These are phyloP conservation scores for Tangara arthus DNA, from an alignment of 2,797 vertebrate species.

Conservation along the genomic window DNA sequence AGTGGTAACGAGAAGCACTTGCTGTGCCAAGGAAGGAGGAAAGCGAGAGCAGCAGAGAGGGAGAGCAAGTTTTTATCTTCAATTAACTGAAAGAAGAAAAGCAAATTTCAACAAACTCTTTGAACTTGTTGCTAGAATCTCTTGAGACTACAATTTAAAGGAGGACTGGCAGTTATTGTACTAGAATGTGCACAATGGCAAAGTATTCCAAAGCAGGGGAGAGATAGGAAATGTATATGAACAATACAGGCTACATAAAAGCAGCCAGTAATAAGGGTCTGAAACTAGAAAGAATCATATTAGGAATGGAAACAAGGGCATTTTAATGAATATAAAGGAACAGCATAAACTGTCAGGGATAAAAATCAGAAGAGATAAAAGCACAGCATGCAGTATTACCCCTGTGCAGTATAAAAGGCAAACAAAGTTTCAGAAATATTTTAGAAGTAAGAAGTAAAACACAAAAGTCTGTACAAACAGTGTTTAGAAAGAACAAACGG, in stretches of 20 bases:
- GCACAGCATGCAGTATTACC: conserved; percentile 53
- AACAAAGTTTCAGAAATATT: conserved; percentile 58
- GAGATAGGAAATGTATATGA: conserved; percentile 18
- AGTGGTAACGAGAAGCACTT: conserved; percentile 51
- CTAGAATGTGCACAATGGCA: background rate
- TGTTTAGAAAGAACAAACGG: conserved; percentile 4
- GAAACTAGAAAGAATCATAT: conserved; percentile 48
- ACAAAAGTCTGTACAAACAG: background rate
- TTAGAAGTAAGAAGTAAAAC: conserved; percentile 40
- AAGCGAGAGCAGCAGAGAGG: background rate
- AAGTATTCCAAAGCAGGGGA: background rate
- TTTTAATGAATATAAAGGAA: conserved; percentile 62
- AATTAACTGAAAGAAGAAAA: conserved; percentile 45
- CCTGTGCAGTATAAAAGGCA: conserved; percentile 54
- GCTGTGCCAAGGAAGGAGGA: conserved; percentile 38
- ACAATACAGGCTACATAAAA: conserved; percentile 32
- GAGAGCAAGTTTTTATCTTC: conserved; percentile 44
- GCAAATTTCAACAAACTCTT: conserved; percentile 53
- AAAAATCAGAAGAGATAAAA: conserved; percentile 60
- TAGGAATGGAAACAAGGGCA: conserved; percentile 55
- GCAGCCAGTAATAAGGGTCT: conserved; percentile 50
- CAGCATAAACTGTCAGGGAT: conserved; percentile 57
- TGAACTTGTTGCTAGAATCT: conserved; percentile 49
- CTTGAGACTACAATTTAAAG: background rate
- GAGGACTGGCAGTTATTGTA: background rate